These are phyloP conservation scores for Salarias fasciatus DNA, from an alignment of 2,797 vertebrate species.

Conservation along the genomic window DNA sequence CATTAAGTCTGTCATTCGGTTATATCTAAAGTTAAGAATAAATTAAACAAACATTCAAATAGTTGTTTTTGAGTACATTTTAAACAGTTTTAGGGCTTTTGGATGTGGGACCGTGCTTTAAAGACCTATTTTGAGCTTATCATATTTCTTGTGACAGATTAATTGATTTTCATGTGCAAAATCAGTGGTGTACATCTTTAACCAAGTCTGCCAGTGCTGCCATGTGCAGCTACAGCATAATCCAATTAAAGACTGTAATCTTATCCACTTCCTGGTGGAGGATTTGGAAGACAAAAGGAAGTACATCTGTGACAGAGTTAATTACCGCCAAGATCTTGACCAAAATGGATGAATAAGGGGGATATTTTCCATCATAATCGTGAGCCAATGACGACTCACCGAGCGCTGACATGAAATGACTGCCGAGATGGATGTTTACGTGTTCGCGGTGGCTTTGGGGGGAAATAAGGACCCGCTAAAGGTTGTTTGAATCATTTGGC, in stretches of 20 bases:
- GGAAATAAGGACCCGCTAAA: conserved; percentile 29
- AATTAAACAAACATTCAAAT: no score
- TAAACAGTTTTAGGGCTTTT: no score
- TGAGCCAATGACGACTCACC: not conserved
- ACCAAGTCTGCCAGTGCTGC: not conserved
- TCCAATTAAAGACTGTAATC: not conserved
- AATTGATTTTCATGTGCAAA: not conserved
- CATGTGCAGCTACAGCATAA: not conserved
- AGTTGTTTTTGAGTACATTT: no score
- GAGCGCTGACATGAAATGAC: conserved; percentile 4
- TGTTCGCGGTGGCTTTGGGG: conserved; percentile 4
- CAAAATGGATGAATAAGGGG: not conserved
- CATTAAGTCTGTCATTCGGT: no score
- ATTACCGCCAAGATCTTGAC: not conserved
- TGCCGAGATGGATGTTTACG: conserved; percentile 22
- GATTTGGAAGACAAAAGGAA: not conserved
- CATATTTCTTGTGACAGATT: not conserved
- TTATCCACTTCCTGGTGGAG: not conserved
- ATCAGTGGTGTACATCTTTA: no score
- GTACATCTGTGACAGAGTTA: not conserved
- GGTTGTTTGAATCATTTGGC: conserved; percentile 33
- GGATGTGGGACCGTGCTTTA: no score
- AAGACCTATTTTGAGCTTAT: no score
- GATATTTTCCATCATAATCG: conserved; percentile 11
- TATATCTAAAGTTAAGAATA: no score